These are phyloP conservation scores for Halcyon smyrnensis DNA, from an alignment of 2,797 vertebrate genomes.

Conservation along the genomic window DNA sequence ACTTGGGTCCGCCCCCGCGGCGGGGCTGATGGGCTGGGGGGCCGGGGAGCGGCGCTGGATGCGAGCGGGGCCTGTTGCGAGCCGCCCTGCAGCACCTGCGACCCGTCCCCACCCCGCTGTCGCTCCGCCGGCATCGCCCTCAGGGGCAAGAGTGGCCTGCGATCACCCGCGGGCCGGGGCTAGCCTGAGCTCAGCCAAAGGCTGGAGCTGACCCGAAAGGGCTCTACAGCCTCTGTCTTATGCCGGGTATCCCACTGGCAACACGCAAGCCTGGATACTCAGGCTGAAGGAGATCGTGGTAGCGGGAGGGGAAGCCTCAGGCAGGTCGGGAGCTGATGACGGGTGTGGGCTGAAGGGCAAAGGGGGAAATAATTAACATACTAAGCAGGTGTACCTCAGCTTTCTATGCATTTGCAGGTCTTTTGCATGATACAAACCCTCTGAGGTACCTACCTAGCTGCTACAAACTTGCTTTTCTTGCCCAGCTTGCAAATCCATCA, in stretches of 20 bases:
- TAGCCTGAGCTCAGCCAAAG: fast-evolving
- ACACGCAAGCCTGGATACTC: fast-evolving
- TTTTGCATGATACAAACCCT: neutral
- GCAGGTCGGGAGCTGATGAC: fast-evolving
- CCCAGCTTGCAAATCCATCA: no score
- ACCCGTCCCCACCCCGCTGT: fast-evolving
- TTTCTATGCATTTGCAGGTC: fast-evolving
- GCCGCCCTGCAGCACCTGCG: neutral
- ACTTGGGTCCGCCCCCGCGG: neutral
- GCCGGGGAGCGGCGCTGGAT: neutral
- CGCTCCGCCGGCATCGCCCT: fast-evolving
- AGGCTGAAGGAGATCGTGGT: fast-evolving
- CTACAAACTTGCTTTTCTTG: fast-evolving
- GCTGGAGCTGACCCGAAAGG: neutral
- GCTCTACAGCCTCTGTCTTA: fast-evolving
- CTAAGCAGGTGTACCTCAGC: neutral
- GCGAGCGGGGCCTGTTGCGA: no score
- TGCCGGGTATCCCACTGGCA: fast-evolving
- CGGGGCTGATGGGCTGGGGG: neutral
- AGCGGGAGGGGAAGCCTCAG: fast-evolving
- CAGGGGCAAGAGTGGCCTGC: fast-evolving
- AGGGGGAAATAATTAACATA: fast-evolving
- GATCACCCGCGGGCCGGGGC: fast-evolving
- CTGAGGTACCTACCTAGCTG: neutral
- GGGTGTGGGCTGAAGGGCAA: neutral